Conservation (phyloP, 2,888 invertebrate genomes). For the Drosophila mayaguana region DNA sequence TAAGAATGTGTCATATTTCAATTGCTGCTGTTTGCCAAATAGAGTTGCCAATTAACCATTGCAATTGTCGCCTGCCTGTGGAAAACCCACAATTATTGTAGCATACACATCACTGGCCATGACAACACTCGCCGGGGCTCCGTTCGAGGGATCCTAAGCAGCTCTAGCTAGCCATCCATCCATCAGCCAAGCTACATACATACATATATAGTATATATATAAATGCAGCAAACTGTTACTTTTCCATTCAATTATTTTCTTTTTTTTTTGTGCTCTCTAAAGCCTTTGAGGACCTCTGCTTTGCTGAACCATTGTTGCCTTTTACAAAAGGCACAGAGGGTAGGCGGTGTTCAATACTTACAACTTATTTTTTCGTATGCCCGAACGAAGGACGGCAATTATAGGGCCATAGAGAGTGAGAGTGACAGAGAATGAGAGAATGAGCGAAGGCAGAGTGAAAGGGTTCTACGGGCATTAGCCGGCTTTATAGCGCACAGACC, state of each 20-base stretch:
- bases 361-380: constrained; percentile 46
- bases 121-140: constrained; percentile 35
- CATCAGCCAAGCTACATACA: constrained; percentile 23
- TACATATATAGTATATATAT: neutral
- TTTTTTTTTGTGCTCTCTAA: constrained; percentile 12
- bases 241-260: constrained; percentile 58
- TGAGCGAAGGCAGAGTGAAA: constrained; percentile 24
- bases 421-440: neutral
- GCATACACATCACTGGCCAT: constrained; percentile 21
- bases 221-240: constrained; percentile 63
- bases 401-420: constrained; percentile 18
- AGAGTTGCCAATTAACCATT: constrained; percentile 55
- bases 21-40: constrained; percentile 41
- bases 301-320: constrained; percentile 40
- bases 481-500: constrained; percentile 65
- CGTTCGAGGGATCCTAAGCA: constrained; percentile 10
- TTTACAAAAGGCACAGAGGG: constrained; percentile 35
- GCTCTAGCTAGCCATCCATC: constrained; percentile 8
- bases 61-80: constrained; percentile 53
- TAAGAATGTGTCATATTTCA: neutral
- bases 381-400: constrained; percentile 51
- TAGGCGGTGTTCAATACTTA: constrained; percentile 35
- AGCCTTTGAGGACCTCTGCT: constrained; percentile 36
- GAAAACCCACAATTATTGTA: constrained; percentile 50
- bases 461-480: constrained; percentile 63